Evolutionary conservation across 2,888 invertebrate species (phyloP).

Genomic region (Heteromyza rotundicornis): DNA sequence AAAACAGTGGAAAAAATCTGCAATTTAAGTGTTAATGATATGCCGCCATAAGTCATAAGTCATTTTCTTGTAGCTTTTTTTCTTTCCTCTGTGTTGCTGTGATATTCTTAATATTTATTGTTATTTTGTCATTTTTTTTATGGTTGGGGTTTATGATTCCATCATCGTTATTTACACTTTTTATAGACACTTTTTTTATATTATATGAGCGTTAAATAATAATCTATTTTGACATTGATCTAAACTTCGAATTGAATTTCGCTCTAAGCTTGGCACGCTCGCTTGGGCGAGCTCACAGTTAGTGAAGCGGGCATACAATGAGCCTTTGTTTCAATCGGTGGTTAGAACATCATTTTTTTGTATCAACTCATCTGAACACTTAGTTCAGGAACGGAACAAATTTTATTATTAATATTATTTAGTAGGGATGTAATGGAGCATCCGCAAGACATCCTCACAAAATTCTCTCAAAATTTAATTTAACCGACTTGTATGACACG

Average conservation of each 20-base stretch:
- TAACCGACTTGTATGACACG: no score
- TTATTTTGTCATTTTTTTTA: background rate
- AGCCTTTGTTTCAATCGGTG: no score
- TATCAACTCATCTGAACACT: no score
- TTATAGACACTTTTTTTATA: background rate
- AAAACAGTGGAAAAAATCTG: background rate
- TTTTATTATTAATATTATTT: no score
- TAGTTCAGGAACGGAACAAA: no score
- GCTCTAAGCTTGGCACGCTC: no score
- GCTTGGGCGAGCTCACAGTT: no score
- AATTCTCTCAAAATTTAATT: no score
- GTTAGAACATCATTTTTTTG: no score
- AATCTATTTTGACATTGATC: slow-evolving; percentile 4
- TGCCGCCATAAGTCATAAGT: slow-evolving; percentile 1
- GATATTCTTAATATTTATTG: background rate
- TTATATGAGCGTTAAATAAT: background rate
- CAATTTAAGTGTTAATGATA: slow-evolving; percentile 4
- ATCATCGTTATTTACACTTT: background rate
- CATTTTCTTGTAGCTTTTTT: background rate
- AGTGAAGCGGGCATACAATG: no score
- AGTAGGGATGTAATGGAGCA: no score
- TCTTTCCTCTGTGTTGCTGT: background rate
- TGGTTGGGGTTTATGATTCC: background rate
- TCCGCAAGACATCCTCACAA: no score
- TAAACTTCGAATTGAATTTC: background rate